Evolutionary conservation across 2,888 invertebrate genomes (phyloP), one percentile per base, ranked within the genome.

Genomic region (Troides oblongomaculatus): DNA sequence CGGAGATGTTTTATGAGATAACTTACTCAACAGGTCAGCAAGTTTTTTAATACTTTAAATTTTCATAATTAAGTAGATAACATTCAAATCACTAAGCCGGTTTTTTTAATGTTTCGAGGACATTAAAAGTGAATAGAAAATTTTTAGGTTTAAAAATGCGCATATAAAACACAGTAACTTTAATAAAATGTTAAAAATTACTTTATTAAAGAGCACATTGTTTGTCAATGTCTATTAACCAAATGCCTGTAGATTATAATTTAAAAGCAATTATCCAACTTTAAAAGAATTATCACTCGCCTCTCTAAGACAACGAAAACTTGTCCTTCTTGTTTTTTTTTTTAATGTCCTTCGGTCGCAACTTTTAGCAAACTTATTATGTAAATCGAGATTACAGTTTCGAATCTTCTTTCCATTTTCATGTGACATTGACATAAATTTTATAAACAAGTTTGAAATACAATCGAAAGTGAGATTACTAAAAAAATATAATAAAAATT

Each of bases 381-480:
- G 76, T 71, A 76, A 78, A 78, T 72, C 36, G 73, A 71, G 68
- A 75, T 73, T 74, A 75, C 72, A 70, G 73, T 76, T 74, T 77
- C 68, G 79, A 75, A 80, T 83, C 82, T 79, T 87, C 83, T 82
- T 82, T 83, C 75, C 81, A 84, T 81, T 82, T 86, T 82, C 81
- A 80, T 78, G 82, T 85, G 87, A 85, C 89, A 88, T 88, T 89
- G 88, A 87, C 88, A 86, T 87, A 87, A 85, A 85, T 85, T 83
- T 78, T 74, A 76, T 74, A 82, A 88, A 88, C 88, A 81, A 82
- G 87, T 89, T 85, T 79, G 72, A 73, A 76, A 76, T 71, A 77
- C 81, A 81, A 83, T 83, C 81, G 88, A 87, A 88, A 88, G 86
- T 84, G 79, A 84, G 79, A 79, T 81, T 18, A 1, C 50, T 46